Base-by-base conservation (phyloP, 37 sponge, comb jelly and placozoan species). In the Aphrocallistes beatrix region DNA sequence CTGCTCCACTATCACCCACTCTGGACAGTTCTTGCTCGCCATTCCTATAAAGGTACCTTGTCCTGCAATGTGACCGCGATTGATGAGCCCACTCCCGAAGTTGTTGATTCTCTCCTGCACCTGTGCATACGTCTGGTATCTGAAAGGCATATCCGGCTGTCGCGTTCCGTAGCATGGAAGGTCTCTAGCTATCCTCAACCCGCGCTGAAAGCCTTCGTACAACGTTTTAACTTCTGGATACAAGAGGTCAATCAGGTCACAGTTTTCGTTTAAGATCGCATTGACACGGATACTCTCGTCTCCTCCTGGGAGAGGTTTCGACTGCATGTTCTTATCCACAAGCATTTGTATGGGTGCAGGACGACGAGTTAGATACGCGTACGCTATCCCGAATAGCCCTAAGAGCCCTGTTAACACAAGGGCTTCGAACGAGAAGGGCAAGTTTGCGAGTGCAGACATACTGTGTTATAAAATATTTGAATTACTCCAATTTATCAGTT, bases 21-120 rank as follows among this genome's bases (percentile, higher is more conserved):
- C 90, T 6, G 83, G 39, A 37, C 85, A 88, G 85, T 95, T 95
- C 16, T 81, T 86, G 21, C 85, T 36, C 82, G 91, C 93, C 36
- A 97, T 90, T 0, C 95, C 99, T 48, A 97, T 49, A 86, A 89
- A 94, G 37, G 86, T 89, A n/a, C 92, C 90, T 51, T 93, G 89
- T 38, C 96, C 96, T 21, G 91, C 32, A 1, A 85, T 84, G 13
- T 91, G 39, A 1, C 93, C 91, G 0, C 92, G 45, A 23, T 90
- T 37, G 37, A 82, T 39, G 39, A 97, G 90, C 23, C 95, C 99
- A 0, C 91, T 83, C 6, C 99, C 99, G 83, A 97, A 91, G 13
- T 83, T 50, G 37, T 82, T 30, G 36, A 89, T 91, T 37, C 92
- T 84, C 38, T 90, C 88, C 51, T 89, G 89, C 30, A 93, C 88